A percentile compares a stretch with the other conserved stretches of the same genome.
Evolutionary conservation across 2,113 vertebrate species (phyloP).

Genomic region (Chunga burmeisteri): DNA sequence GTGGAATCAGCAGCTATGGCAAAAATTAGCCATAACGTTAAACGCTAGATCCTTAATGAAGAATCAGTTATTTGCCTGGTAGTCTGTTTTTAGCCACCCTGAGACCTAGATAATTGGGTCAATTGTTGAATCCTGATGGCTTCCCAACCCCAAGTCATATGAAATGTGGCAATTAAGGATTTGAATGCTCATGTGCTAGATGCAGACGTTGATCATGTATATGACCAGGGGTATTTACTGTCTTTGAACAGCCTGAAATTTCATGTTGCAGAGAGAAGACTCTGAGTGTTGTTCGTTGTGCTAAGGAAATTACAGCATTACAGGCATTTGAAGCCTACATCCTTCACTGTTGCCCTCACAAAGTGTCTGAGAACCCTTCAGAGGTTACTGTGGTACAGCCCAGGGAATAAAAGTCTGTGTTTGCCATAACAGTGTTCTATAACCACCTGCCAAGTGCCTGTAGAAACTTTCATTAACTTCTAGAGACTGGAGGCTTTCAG

Average conservation of each 20-base stretch:
- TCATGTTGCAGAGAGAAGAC: not conserved
- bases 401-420: not conserved
- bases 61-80: not conserved
- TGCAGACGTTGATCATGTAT: not conserved
- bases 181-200: not conserved
- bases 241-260: not conserved
- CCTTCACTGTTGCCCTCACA: not conserved
- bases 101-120: not conserved
- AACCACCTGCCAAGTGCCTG: not conserved
- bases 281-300: not conserved
- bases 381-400: not conserved
- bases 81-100: not conserved
- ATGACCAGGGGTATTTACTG: fast-evolving
- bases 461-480: not conserved
- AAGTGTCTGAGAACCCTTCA: not conserved
- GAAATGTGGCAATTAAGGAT: not conserved
- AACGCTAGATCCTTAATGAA: not conserved
- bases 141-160: not conserved
- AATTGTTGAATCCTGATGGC: fast-evolving
- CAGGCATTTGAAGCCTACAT: not conserved
- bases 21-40: not conserved
- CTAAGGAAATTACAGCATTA: not conserved
- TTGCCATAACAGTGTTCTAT: not conserved
- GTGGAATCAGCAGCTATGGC: not conserved
- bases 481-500: not conserved